Evolutionary conservation across 2,113 vertebrate genomes (phyloP).

Genomic region (Myodes glareolus): DNA sequence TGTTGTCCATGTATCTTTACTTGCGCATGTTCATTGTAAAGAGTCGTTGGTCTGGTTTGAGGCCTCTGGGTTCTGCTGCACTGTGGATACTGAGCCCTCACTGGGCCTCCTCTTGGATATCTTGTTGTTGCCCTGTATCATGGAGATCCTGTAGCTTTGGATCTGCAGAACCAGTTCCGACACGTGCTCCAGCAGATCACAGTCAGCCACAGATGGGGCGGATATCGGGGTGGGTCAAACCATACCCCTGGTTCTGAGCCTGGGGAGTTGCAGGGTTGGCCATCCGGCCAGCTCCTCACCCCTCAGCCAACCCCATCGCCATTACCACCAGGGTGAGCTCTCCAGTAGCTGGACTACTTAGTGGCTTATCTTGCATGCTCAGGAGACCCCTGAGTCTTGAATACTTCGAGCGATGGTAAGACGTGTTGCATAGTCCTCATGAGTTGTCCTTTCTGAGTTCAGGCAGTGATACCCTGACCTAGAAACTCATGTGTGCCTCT

Average conservation of each 20-base stretch:
- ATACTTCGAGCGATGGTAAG: neutral
- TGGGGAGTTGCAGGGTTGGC: neutral
- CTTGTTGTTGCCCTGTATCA: neutral
- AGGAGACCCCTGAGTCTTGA: neutral
- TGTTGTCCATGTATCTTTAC: neutral
- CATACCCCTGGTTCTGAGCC: neutral
- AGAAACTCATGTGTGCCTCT: neutral
- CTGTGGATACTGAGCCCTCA: neutral
- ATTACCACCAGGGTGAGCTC: neutral
- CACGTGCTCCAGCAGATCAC: neutral
- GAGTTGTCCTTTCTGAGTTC: neutral
- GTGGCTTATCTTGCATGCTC: neutral
- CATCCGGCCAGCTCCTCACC: neutral
- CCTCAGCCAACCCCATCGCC: rapidly evolving
- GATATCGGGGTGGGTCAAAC: neutral
- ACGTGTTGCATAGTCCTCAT: neutral
- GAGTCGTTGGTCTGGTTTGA: neutral
- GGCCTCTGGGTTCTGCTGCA: neutral
- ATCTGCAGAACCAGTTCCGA: neutral
- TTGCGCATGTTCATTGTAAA: neutral
- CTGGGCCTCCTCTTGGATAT: neutral
- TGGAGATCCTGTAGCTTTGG: neutral
- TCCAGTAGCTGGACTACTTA: neutral
- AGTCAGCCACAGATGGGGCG: neutral
- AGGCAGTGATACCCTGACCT: neutral